Percentiles rank a stretch among this genome's conserved stretches.
Evolutionary conservation across 2,888 invertebrate species (phyloP).

Genomic region (Drosophila neotestacea): DNA sequence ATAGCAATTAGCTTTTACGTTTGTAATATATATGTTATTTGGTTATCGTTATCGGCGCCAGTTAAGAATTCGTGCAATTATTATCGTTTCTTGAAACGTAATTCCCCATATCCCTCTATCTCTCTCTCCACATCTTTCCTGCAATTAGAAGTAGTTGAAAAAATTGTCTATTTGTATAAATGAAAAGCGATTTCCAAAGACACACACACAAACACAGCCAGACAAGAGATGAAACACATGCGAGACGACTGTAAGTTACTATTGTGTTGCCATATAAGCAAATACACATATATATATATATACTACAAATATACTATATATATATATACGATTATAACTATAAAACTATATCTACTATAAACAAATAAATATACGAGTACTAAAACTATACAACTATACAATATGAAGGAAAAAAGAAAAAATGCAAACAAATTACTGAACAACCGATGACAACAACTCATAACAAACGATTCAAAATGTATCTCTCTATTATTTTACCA

Average conservation of each 20-base stretch:
- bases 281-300: constrained; percentile 44
- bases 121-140: not conserved
- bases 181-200: constrained; percentile 42
- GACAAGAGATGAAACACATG: constrained; percentile 43
- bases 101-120: not conserved
- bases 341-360: constrained; percentile 33
- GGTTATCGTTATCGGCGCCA: constrained; percentile 40
- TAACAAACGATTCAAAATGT: constrained; percentile 32
- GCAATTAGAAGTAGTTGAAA: constrained; percentile 54
- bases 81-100: constrained; percentile 35
- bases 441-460: constrained; percentile 10
- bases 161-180: constrained; percentile 68
- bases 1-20: constrained; percentile 49
- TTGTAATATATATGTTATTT: constrained; percentile 52
- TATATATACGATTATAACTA: constrained; percentile 37
- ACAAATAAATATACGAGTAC: constrained; percentile 22
- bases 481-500: constrained; percentile 17
- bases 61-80: constrained; percentile 52
- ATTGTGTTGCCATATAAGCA: constrained; percentile 72
- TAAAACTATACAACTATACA: constrained; percentile 22
- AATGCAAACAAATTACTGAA: constrained; percentile 35
- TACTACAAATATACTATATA: constrained; percentile 30
- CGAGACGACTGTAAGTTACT: constrained; percentile 76
- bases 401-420: constrained; percentile 19
- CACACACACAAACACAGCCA: too few relatives aligned